Percentiles rank a stretch among this genome's conserved stretches.
Conservation (phyloP, 1,140 invertebrate genomes). For the Phenacoccus solenopsis region DNA sequence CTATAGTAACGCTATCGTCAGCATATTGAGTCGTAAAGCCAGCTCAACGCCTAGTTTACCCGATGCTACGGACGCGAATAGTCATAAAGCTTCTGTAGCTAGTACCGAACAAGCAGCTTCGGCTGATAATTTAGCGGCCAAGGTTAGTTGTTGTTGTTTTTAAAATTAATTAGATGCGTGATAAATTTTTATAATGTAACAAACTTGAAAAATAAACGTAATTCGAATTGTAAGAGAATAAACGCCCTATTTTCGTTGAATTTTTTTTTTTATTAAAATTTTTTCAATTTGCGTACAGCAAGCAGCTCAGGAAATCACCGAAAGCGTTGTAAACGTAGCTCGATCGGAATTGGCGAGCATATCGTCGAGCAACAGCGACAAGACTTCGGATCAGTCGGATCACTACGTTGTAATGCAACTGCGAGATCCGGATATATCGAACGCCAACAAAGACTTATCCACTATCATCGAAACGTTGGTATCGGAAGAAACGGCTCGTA, state of each 20-base stretch:
- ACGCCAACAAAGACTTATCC: slow-evolving; percentile 57
- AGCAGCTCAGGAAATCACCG: slow-evolving; percentile 80
- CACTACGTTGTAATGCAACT: slow-evolving; percentile 9
- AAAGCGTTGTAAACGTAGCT: slow-evolving; percentile 61
- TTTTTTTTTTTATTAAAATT: too few species aligned
- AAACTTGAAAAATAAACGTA: background rate
- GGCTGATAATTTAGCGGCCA: slow-evolving; percentile 76
- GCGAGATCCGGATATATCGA: slow-evolving; percentile 38
- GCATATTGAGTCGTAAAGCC: slow-evolving; percentile 67
- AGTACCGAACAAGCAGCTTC: slow-evolving; percentile 85
- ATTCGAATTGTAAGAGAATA: background rate
- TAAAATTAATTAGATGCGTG: slow-evolving; percentile 12
- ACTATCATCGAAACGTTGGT: slow-evolving; percentile 71
- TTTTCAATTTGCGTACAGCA: slow-evolving; percentile 46
- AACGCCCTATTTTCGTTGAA: too few species aligned
- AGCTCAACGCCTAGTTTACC: slow-evolving; percentile 86
- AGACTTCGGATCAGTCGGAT: background rate
- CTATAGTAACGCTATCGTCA: slow-evolving; percentile 20
- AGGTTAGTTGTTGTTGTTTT: slow-evolving; percentile 39
- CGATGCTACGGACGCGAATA: slow-evolving; percentile 57
- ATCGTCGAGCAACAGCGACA: background rate
- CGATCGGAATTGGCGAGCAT: background rate
- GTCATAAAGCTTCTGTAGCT: slow-evolving; percentile 51
- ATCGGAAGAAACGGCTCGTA: slow-evolving; percentile 38
- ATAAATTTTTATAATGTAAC: background rate